phyloP scores from a whole-genome alignment of 2,797 vertebrate genomes.

The Anguilla megastoma region DNA sequence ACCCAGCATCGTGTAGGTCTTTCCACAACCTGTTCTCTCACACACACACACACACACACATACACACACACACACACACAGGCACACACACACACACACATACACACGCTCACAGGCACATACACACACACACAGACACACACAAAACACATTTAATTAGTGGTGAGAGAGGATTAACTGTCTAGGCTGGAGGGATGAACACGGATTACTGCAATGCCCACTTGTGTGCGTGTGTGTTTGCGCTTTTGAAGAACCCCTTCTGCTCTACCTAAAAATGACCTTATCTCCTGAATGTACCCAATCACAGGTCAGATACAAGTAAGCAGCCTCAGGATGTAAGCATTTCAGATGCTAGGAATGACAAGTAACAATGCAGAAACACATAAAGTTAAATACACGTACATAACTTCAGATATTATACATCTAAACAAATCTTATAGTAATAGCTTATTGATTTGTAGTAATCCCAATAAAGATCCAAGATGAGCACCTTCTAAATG shows the following conservation, averaged over 20 bases:
- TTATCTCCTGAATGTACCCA: neutral
- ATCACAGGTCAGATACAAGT: neutral
- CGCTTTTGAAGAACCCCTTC: neutral
- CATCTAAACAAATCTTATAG: too few relatives aligned
- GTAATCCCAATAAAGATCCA: too few relatives aligned
- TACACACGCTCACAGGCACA: neutral
- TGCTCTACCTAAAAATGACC: neutral
- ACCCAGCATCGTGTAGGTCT: constrained; percentile 95
- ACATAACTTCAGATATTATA: too few relatives aligned
- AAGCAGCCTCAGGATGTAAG: neutral
- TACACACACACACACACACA: constrained; percentile 20
- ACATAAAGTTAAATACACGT: too few relatives aligned
- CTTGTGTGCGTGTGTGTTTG: neutral
- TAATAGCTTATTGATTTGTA: too few relatives aligned
- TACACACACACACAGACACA: constrained; percentile 25
- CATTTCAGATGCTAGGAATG: too few relatives aligned
- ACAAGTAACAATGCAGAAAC: too few relatives aligned
- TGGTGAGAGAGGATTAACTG: neutral
- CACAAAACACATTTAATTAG: neutral
- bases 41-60: constrained; percentile 26
- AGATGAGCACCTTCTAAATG: too few relatives aligned
- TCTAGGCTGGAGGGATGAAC: neutral
- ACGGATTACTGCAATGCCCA: neutral
- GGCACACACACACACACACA: constrained; percentile 18
- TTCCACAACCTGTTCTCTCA: constrained; percentile 81